A percentile compares a stretch with the other conserved stretches of the same genome.
These are phyloP conservation scores for Gonatopus flavifemur DNA, from an alignment of 1,140 invertebrate genomes.

Conservation along the genomic window DNA sequence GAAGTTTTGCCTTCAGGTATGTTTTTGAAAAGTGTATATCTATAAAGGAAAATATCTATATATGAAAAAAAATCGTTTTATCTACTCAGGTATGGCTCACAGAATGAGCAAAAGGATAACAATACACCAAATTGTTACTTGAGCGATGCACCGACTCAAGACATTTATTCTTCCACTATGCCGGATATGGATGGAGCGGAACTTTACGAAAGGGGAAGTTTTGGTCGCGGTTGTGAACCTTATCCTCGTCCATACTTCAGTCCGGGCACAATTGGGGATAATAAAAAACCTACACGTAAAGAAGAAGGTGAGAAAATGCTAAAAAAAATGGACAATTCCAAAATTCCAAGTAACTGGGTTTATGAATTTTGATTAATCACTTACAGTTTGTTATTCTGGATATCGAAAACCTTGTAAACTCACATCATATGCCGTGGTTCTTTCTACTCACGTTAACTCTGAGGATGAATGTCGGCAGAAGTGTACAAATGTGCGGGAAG, in stretches of 20 bases:
- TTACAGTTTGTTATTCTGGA: constrained; percentile 72
- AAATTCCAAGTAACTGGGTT: too few species aligned
- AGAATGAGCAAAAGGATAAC: constrained; percentile 52
- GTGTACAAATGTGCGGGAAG: constrained; percentile 64
- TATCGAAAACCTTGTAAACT: constrained; percentile 71
- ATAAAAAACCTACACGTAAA: background rate
- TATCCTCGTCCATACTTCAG: constrained; percentile 42
- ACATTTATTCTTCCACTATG: constrained; percentile 66
- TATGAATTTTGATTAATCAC: too few species aligned
- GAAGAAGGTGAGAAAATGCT: constrained; percentile 7
- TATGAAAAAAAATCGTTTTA: background rate
- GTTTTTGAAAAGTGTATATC: constrained; percentile 1
- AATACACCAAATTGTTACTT: constrained; percentile 62
- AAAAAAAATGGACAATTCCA: background rate
- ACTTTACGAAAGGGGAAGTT: constrained; percentile 76
- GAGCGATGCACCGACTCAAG: constrained; percentile 68
- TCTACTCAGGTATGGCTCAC: background rate
- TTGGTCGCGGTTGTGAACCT: constrained; percentile 75
- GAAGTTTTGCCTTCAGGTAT: constrained; percentile 75
- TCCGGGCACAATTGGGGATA: constrained; percentile 2
- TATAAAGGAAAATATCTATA: background rate
- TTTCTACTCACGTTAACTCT: constrained; percentile 62
- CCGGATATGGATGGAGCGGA: constrained; percentile 63
- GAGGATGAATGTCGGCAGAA: constrained; percentile 71
- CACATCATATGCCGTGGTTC: constrained; percentile 65